Base-by-base conservation (phyloP, 1,140 invertebrate species). In the Euura lappo region DNA sequence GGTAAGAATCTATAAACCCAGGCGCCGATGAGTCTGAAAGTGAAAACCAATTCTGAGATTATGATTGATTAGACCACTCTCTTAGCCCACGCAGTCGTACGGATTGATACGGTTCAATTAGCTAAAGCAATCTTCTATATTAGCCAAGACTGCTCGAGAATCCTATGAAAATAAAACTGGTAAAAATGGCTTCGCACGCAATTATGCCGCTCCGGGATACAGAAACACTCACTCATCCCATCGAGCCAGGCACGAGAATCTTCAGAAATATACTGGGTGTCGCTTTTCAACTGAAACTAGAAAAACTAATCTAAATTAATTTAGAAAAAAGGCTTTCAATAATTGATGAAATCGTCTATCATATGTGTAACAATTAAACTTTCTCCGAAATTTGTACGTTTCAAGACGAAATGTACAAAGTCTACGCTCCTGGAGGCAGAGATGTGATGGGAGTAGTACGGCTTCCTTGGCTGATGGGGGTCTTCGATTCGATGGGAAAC, bases 321-420 rank as follows among this genome's bases (percentile, higher is more conserved):
- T n/a, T n/a, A 8, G 51, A 60, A 60, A 6, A 3, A 60, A 60
- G 51, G 51, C 3, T 60, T 28, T 28, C 28, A 28, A 1, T 28
- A 28, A 1, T 28, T 28, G 28, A 28, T 28, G 28, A 28, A 28
- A 28, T 28, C 51, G 51, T 60, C 10, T n/a, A 60, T 60, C 51
- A n/a, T 60, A 11, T 60, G 51, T 60, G 28, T 28, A 28, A 28
- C 28, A 28, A 28, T 28, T 28, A 28, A 28, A 28, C 0, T 28
- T 28, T 28, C 28, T 28, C 28, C 0, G 28, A 28, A 28, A 28
- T 28, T 28, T 28, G 28, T 28, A 80, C 6, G 10, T 82, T 84
- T 84, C 76, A 82, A 82, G 75, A 80, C 69, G 77, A 79, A 72
- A 75, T 79, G 74, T 81, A 76, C 77, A 81, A 77, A 71, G 76